phyloP scores from a whole-genome alignment of 2,797 vertebrate species.

The Glossophaga mutica region DNA sequence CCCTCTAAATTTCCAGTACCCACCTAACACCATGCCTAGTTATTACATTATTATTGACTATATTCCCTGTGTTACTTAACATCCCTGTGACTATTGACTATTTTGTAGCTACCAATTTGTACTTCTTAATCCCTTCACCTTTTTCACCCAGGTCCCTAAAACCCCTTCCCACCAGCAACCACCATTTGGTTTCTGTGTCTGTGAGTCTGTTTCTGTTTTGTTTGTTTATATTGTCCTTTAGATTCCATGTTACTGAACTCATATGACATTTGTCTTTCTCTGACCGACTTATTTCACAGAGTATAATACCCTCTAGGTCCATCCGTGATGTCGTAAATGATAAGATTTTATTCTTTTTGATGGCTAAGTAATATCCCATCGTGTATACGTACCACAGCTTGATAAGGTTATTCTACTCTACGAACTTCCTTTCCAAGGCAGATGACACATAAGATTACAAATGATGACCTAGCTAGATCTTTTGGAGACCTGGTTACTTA shows the following conservation, averaged over 20 bases:
- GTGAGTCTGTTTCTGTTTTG: not conserved
- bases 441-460: not conserved
- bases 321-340: not conserved
- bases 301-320: not conserved
- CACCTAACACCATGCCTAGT: not conserved
- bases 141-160: not conserved
- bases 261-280: not conserved
- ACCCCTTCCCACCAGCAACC: too few species aligned
- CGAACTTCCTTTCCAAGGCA: not conserved
- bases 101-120: not conserved
- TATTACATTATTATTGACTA: not conserved
- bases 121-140: not conserved
- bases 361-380: not conserved
- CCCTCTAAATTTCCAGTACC: not conserved
- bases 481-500: not conserved
- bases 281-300: not conserved
- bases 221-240: not conserved
- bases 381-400: not conserved
- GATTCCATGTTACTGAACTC: not conserved
- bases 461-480: not conserved
- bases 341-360: not conserved
- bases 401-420: not conserved
- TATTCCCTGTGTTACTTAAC: not conserved
- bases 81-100: not conserved
- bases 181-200: not conserved